These are phyloP conservation scores for Amia ocellicauda DNA, from an alignment of 2,113 vertebrate genomes.

Conservation along the genomic window DNA sequence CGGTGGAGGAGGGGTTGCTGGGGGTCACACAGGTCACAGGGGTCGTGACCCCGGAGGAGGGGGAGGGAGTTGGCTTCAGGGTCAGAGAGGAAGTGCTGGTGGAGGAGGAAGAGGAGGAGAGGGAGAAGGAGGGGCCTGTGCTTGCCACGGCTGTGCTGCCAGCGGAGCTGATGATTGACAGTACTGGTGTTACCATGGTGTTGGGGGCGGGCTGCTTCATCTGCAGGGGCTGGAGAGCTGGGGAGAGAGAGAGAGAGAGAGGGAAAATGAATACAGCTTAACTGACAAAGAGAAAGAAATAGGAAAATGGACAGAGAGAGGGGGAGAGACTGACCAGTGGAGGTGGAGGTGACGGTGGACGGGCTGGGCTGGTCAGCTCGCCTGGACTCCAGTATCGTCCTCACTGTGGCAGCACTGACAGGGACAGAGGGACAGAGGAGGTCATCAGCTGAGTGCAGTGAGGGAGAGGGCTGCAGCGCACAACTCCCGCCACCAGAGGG, in stretches of 20 bases:
- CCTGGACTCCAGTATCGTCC: constrained; percentile 12
- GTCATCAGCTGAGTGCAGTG: too few species aligned
- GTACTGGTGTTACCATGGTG: constrained; percentile 48
- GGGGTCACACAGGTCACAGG: constrained; percentile 29
- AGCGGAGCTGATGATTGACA: constrained; percentile 44
- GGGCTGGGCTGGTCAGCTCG: constrained; percentile 3
- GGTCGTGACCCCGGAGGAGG: constrained; percentile 26
- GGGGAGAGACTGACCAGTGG: neutral
- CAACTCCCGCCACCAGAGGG: neutral
- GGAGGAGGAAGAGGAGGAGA: constrained; percentile 53
- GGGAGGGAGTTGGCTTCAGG: constrained; percentile 49
- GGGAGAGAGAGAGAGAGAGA: too few species aligned
- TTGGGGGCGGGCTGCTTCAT: constrained; percentile 48
- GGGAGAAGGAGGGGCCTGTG: constrained; percentile 24
- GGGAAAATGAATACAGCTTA: too few species aligned
- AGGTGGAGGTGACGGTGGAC: neutral
- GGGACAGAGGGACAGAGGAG: too few species aligned
- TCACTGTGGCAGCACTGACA: constrained; percentile 1
- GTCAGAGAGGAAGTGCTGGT: constrained; percentile 54
- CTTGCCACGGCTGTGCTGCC: too few species aligned
- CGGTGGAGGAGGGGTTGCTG: constrained; percentile 46
- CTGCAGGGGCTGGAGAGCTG: too few species aligned
- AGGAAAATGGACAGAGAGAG: too few species aligned
- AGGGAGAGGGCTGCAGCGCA: too few species aligned
- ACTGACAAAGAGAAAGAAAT: too few species aligned